phyloP scores from a whole-genome alignment of 2,888 invertebrate genomes.

The Callinectes sapidus region DNA sequence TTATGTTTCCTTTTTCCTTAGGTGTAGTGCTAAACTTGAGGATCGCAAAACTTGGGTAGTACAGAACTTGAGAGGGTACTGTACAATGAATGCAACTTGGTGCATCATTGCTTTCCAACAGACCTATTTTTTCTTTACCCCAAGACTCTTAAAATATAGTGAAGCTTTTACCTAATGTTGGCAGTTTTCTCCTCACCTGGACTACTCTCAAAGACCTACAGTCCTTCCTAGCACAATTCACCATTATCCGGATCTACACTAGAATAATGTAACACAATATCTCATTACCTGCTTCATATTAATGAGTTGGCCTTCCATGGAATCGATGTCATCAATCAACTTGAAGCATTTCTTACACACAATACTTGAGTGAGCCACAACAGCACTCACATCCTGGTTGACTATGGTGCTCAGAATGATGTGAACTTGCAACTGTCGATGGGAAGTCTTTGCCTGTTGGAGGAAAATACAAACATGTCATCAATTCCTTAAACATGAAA shows the following conservation, averaged over 20 bases:
- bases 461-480: background rate
- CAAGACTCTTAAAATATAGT: too few relatives aligned
- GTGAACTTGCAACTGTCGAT: constrained; percentile 61
- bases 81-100: background rate
- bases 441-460: constrained; percentile 63
- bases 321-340: constrained; percentile 70
- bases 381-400: constrained; percentile 55
- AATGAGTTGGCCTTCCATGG: constrained; percentile 63
- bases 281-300: constrained; percentile 65
- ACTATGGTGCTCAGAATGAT: constrained; percentile 53
- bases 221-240: too few relatives aligned
- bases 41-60: too few relatives aligned
- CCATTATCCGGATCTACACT: background rate
- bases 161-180: too few relatives aligned
- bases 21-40: too few relatives aligned
- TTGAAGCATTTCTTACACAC: constrained; percentile 72
- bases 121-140: background rate
- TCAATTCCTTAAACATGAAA: background rate
- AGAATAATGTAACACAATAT: background rate
- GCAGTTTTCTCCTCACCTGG: too few relatives aligned
- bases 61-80: too few relatives aligned
- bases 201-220: too few relatives aligned
- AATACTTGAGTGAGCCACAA: constrained; percentile 61
- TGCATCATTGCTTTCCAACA: background rate
- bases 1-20: too few relatives aligned